These are phyloP conservation scores for Canis aureus DNA, from an alignment of 2,113 vertebrate species.

Conservation along the genomic window DNA sequence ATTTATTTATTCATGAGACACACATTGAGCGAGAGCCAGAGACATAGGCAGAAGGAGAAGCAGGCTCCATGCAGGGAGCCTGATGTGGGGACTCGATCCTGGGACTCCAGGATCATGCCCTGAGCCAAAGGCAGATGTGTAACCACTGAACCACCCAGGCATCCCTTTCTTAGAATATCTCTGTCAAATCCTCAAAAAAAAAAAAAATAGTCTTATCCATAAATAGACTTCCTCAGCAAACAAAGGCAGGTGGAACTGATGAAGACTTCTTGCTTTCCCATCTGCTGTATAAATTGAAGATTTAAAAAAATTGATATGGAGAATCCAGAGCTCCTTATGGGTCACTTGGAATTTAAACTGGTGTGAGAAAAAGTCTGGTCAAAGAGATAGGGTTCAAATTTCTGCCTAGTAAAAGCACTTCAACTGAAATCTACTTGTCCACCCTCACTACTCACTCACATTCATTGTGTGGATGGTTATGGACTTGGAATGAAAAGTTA, in stretches of 20 bases:
- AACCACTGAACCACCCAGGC: too few species aligned
- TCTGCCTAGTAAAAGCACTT: neutral
- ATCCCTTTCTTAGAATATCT: neutral
- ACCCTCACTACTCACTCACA: neutral
- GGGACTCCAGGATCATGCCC: too few species aligned
- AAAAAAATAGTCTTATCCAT: neutral
- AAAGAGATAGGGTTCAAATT: neutral
- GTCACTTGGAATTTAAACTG: neutral
- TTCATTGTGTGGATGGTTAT: neutral
- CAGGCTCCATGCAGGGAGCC: too few species aligned
- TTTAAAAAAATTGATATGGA: neutral
- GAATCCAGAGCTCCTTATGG: neutral
- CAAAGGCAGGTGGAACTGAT: neutral
- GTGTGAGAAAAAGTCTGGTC: neutral
- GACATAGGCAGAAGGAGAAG: too few species aligned
- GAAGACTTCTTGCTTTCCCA: neutral
- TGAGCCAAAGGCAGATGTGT: too few species aligned
- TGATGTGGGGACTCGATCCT: too few species aligned
- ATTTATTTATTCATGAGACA: too few species aligned
- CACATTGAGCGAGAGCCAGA: too few species aligned
- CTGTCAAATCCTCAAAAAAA: neutral
- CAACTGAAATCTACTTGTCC: fast-evolving
- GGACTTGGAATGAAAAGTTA: neutral
- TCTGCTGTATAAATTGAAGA: neutral
- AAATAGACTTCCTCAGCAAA: neutral